A percentile compares a stretch with the other conserved stretches of the same genome.
Evolutionary conservation across 2,113 vertebrate genomes (phyloP).

Genomic region (Dipodomys stephensi): DNA sequence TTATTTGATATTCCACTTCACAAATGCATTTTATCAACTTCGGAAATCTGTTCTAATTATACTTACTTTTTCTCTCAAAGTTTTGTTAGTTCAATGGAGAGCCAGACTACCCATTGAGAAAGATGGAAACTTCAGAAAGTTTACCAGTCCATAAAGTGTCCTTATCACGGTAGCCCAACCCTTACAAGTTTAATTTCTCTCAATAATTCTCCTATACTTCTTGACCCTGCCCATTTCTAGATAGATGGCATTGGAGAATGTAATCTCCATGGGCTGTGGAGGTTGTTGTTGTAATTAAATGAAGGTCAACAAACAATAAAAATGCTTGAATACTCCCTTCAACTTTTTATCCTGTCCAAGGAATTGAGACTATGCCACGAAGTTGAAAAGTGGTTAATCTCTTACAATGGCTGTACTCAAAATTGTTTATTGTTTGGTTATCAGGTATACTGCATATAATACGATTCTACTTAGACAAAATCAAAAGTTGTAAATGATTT

Average conservation of each 20-base stretch:
- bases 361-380: not conserved
- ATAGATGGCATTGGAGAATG: not conserved
- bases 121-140: not conserved
- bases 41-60: not conserved
- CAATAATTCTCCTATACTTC: not conserved
- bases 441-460: not conserved
- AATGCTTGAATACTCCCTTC: not conserved
- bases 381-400: not conserved
- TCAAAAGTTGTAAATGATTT: not conserved
- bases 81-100: not conserved
- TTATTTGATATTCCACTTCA: conserved; percentile 74
- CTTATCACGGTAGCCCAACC: not conserved
- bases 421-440: not conserved
- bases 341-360: not conserved
- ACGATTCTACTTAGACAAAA: not conserved
- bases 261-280: not conserved
- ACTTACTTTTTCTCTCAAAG: conserved; percentile 4
- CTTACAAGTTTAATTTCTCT: not conserved
- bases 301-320: conserved; percentile 20
- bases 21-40: conserved; percentile 56
- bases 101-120: not conserved
- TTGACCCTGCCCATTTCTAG: not conserved
- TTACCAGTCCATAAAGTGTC: not conserved
- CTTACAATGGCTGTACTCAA: no score
- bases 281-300: conserved; percentile 19